Percentiles rank a stretch among this genome's conserved stretches.
Evolutionary conservation across 2,888 invertebrate genomes (phyloP).

Genomic region (Trissolcus japonicus): DNA sequence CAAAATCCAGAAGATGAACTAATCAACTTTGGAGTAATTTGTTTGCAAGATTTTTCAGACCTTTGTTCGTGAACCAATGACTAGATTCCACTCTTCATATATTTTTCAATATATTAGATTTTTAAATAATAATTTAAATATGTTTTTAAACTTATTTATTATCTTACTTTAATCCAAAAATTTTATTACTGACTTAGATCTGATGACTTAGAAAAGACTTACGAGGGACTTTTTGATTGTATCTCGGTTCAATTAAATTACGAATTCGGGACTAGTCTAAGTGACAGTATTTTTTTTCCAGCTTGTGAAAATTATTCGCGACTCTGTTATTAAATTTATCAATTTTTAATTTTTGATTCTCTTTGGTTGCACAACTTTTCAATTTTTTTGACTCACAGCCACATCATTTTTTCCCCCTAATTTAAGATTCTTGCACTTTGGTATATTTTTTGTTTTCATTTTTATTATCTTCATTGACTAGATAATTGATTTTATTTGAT

Average conservation of each 20-base stretch:
- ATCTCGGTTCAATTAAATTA: slow-evolving; percentile 3
- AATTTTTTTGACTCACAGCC: no score
- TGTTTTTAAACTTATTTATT: no score
- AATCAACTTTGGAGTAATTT: not conserved
- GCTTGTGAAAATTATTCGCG: no score
- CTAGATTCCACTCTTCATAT: slow-evolving; percentile 67
- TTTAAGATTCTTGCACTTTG: not conserved
- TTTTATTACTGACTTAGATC: slow-evolving; percentile 6
- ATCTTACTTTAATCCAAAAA: no score
- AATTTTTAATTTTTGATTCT: not conserved
- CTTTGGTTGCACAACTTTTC: not conserved
- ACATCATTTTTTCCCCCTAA: not conserved
- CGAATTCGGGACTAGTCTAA: not conserved
- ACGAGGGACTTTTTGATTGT: slow-evolving; percentile 23
- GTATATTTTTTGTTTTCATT: not conserved
- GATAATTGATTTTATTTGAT: not conserved
- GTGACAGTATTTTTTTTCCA: not conserved
- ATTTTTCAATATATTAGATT: slow-evolving; percentile 54
- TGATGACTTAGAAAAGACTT: slow-evolving; percentile 21
- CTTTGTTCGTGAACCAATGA: slow-evolving; percentile 65
- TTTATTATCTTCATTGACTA: not conserved
- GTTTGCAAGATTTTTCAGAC: slow-evolving; percentile 65
- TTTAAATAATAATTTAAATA: slow-evolving; percentile 2
- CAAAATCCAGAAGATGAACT: not conserved
- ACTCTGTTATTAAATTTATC: no score